Evolutionary conservation across 2,113 vertebrate species (phyloP), one percentile per base, ranked within the genome.

Genomic region (Triplophysa dalaica): DNA sequence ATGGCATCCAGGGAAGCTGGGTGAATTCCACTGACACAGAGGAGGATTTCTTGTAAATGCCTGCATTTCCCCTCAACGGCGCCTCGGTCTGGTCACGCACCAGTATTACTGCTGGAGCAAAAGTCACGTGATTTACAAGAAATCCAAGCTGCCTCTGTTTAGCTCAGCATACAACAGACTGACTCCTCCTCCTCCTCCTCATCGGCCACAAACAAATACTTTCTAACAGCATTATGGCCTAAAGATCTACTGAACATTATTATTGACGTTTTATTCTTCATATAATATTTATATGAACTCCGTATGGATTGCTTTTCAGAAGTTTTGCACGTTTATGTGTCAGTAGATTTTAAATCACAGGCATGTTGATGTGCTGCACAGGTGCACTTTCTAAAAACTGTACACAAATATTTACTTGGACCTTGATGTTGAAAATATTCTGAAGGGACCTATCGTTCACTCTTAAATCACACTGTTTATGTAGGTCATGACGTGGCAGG

Each of bases 41-140:
- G 66, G 16, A 21, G 73, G 82, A 75, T 81, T 84, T 84, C 75
- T 78, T 84, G 75, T 79, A 84, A 84, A 84, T 81, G 75, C 75
- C 60, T 2, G 12, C 3, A 8, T 78, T 78, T 84, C 75, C 68
- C 10, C 75, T 75, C 79, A 84, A 8, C 16, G 65, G 75, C 58
- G 83, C 75, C 79, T 43, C 79, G 70, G 8, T 29, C 29, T 70
- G 83, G 76, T 75, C 83, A 84, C 62, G 56, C 17, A 41, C 68
- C 70, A 56, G 76, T 50, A 81, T 9, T 78, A 22, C 75, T 19
- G 63, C 45, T 64, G 67, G 56, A 67, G 76, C 14, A 78, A 77
- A 84, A 84, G 58, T 84, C 83, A 84, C 75, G 58, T 84, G 83
- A 78, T 84, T 84, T 84, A 81, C 83, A 84, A 81, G 83, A 84